Base-by-base conservation (phyloP, 2,888 invertebrate species). In the Pocota personata region DNA sequence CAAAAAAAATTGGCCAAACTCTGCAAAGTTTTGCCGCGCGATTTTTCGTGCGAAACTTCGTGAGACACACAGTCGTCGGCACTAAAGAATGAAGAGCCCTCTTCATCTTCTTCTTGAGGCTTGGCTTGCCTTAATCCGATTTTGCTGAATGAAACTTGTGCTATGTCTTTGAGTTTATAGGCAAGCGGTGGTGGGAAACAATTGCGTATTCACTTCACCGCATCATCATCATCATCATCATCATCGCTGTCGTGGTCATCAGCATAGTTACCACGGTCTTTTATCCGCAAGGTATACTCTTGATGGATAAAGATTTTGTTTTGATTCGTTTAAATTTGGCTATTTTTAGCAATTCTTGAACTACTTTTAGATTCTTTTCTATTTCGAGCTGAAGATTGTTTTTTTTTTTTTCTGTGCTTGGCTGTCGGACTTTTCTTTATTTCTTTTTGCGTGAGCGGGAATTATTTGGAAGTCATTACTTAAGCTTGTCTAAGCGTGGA, bases 111-210 rank as follows among this genome's bases (percentile, higher is more conserved):
- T 21, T 48, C 27, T 21, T 8, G 37, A 46, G 30, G 40, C 62
- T 62, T 35, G 57, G 52, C 52, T 5, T 43, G 62, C 27, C 57
- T 66, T 66, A 66, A 76, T 76, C 57, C 57, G 76, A 76, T 66
- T 66, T 76, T 57, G 43, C 14, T 76, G 76, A 76, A 76, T 76
- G 76, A 58, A 76, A 57, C 76, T 62, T 73, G n/a, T 24, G 60
- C 10, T 24, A 21, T 16, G n/a, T 6, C 40, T 46, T 32, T 8
- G 16, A 3, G n/a, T 27, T 30, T 16, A n/a, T 16, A 12, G 14
- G 7, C 35, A 16, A 0, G 2, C 12, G 5, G 19, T 16, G 43
- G 35, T 14, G 50, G 5, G 43, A 3, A n/a, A 43, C 19, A 69
- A 69, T 19, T 55, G 69, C 43, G 55, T 55, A 30, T 19, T 55